Evolutionary conservation across 2,797 vertebrate genomes (phyloP), one percentile per base, ranked within the genome.

Genomic region (Phoeniculus purpureus): DNA sequence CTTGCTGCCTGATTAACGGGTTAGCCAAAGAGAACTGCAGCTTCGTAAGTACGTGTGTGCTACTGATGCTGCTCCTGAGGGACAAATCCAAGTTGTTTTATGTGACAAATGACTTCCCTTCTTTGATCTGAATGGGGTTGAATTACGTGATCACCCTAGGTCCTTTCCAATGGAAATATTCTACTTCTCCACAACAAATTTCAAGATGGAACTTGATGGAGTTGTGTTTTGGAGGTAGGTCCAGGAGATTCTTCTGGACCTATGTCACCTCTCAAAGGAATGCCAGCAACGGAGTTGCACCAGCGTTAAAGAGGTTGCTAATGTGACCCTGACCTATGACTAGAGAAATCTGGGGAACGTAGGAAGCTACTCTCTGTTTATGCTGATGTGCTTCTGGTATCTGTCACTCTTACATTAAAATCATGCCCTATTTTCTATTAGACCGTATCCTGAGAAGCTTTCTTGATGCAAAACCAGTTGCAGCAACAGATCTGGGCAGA

Each of bases 401-500:
- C 73, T 95, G 48, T 89, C 79, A 83, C 48, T 58, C 15, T 67
- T 83, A 83, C 56, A 56, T 79, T 89, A 64, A 93, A 89, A 62
- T 70, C 56, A 50, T 4, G 3, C 13, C 54, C 45, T 51, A 61
- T 9, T 66, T 93, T 87, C 73, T 87, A 26, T 51, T 78, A 64
- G 25, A 73, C 45, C 12, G 15, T 31, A 55, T 3, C 18, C 23
- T 43, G 50, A 50, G 52, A 92, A 88, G 60, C 20, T 90, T 51
- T 78, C 55, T 31, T 31, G 51, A 43, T 66, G 23, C 16, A 66
- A 85, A 92, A 90, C 7, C 62, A 64, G 34, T 27, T 66, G 29
- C 59, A 87, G 86, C 64, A 84, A 56, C 73, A 64, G 31, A 82
- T 80, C 79, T 85, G 62, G 79, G 88, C 72, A 89, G 92, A 86